Conservation (phyloP, 1,140 invertebrate species). For the Hyles vespertilio region DNA sequence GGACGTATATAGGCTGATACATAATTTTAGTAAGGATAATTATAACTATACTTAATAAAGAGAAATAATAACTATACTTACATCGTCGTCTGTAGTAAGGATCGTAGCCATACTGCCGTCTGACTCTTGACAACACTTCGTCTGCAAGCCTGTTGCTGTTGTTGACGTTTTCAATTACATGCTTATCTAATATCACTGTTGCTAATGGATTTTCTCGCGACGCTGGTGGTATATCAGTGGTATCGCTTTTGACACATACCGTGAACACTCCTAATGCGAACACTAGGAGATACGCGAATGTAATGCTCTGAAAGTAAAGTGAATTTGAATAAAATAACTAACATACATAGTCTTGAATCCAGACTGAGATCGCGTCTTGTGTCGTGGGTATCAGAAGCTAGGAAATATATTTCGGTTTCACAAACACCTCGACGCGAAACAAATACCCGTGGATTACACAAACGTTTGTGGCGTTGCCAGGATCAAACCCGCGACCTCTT, state of each 20-base stretch:
- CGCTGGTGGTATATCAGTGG: conserved; percentile 10
- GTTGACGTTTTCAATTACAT: conserved; percentile 20
- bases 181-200: conserved; percentile 27
- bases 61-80: conserved; percentile 20
- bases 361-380: no score
- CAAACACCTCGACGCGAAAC: no score
- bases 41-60: conserved; percentile 23
- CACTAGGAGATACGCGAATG: conserved; percentile 4
- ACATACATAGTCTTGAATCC: no score
- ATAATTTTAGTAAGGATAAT: not conserved
- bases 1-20: no score
- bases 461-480: no score
- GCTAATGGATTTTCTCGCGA: conserved; percentile 28
- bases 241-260: conserved; percentile 11
- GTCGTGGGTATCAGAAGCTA: no score
- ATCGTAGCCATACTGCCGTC: conserved; percentile 36
- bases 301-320: no score
- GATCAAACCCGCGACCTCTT: no score
- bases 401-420: no score
- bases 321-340: no score
- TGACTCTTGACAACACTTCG: conserved; percentile 29
- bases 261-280: conserved; percentile 8
- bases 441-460: no score
- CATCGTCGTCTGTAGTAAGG: conserved; percentile 25
- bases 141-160: conserved; percentile 11